Evolutionary conservation across 2,888 invertebrate species (phyloP), one percentile per base, ranked within the genome.

Genomic region (Brachyptera putata): DNA sequence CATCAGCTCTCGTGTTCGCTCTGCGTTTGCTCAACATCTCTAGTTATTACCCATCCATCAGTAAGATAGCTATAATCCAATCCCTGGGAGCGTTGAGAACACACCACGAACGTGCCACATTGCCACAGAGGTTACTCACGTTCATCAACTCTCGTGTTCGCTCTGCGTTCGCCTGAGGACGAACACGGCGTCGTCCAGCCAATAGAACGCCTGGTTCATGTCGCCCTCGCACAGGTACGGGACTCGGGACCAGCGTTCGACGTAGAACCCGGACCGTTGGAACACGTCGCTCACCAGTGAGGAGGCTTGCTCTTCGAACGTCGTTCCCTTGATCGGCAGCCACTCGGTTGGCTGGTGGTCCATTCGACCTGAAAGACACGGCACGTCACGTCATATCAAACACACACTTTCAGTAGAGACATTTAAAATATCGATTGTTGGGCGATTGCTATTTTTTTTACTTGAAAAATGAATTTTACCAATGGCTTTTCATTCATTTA

Each of bases 141-240:
- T n/a, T n/a, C n/a, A n/a, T n/a, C n/a, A n/a, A n/a, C n/a, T n/a
- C n/a, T n/a, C n/a, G n/a, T n/a, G n/a, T n/a, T n/a, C n/a, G n/a
- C n/a, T n/a, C n/a, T n/a, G n/a, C n/a, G n/a, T n/a, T n/a, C n/a
- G n/a, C n/a, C n/a, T n/a, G n/a, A 91, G 79, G 41, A 95, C 83
- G 72, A 95, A 93, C n/a, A 96, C 80, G 22, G 88, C 88, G 76
- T 96, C 96, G 68, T 91, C 87, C 53, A 96, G 80, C 85, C 92
- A 92, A 76, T 95, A 96, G 77, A 89, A 92, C 0, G 91, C 87
- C 74, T 91, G 92, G 49, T 87, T 83, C 66, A 96, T 80, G 75
- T 98, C 97, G 1, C 98, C 98, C 76, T 99, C 97, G 76, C 97
- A 98, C 37, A 99, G 80, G 74, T 98, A 98, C 0, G 98, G 98